Evolutionary conservation across 2,113 vertebrate species (phyloP), one percentile per base, ranked within the genome.

Genomic region (Mesoclemmys tuberculata): DNA sequence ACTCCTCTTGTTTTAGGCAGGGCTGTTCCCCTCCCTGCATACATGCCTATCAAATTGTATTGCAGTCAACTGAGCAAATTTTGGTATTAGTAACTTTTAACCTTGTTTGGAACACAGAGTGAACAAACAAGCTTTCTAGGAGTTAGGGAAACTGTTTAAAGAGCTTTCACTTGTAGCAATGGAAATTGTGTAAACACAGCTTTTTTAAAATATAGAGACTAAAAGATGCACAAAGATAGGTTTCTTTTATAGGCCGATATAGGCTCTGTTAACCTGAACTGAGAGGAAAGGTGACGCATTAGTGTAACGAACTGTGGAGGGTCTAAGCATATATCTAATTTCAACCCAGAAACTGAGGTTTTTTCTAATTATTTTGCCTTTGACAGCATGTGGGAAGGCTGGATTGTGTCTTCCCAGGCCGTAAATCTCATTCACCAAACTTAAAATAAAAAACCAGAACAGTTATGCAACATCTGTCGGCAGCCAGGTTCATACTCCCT

Each of bases 401-500:
- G n/a, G 58, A 0, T 0, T 52, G 74, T 89, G 92, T 94, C 90
- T 87, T 93, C 91, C 79, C 38, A 71, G 85, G 79, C 79, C 87
- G 83, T 26, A 95, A 87, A 87, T 85, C 74, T 95, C 35, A 92
- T 80, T 88, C 94, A 85, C 95, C 88, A 88, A 5, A 80, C 22
- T 87, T 61, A 2, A 52, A 16, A 56, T 9, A 80, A 58, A 82
- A 82, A 71, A 80, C 84, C 77, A 38, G 91, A 94, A 44, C 13
- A 29, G 68, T 90, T 97, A 81, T 46, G n/a, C 55, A 96, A 61
- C 71, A 85, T 77, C 55, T 83, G 51, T 84, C 61, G 6, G 19
- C 68, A 61, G 38, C 21, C 80, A 61, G 18, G n/a, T 94, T 96
- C 0, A 0, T 81, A 58, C 21, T 87, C 13, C 74, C 7, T 55